Base-by-base conservation (phyloP, 2,113 vertebrate species). In the Myocastor coypus region DNA sequence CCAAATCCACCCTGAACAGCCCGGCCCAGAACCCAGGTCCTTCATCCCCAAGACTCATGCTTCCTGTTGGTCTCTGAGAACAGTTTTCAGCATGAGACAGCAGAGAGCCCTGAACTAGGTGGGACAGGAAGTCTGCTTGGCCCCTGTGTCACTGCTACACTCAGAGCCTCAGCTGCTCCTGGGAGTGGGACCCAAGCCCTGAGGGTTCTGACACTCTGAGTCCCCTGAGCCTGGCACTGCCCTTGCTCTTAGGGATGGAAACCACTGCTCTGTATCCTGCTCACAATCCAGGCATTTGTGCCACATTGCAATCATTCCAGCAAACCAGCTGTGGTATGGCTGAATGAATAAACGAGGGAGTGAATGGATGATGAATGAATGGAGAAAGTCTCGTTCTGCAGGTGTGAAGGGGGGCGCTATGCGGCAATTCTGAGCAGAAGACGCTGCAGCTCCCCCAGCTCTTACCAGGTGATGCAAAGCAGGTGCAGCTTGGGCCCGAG, bases 21-120 rank as follows among this genome's bases (percentile, higher is more conserved):
- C 14, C 10, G 50, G n/a, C 22, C 50, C 50, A 13, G 11, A 73
- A 40, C 77, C 63, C 6, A 22, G 59, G 50, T 17, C n/a, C 9
- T 63, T 40, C 3, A 1, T 52, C 20, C 14, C 28, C 10, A 28
- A 0, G 19, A 37, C 57, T 37, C 16, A 20, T 0, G 0, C 40
- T 55, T 73, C 55, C 89, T 28, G 5, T 40, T 30, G 16, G 9
- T 52, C 81, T 81, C 61, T 1, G 13, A 37, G 80, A 64, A 30
- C 22, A 34, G 34, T 3, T 89, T 64, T 57, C 14, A 64, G 78
- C 52, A 55, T 61, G 24, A 19, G 42, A 17, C 28, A 5, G 11
- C 12, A 16, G 87, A 64, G 40, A 24, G 37, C 1, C 46, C 24
- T 30, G 5, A 3, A 17, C 37, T 16, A 59, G 88, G 24, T 42